Evolutionary conservation across 2,888 invertebrate genomes (phyloP), one percentile per base, ranked within the genome.

Genomic region (Anoplius nigerrimus): DNA sequence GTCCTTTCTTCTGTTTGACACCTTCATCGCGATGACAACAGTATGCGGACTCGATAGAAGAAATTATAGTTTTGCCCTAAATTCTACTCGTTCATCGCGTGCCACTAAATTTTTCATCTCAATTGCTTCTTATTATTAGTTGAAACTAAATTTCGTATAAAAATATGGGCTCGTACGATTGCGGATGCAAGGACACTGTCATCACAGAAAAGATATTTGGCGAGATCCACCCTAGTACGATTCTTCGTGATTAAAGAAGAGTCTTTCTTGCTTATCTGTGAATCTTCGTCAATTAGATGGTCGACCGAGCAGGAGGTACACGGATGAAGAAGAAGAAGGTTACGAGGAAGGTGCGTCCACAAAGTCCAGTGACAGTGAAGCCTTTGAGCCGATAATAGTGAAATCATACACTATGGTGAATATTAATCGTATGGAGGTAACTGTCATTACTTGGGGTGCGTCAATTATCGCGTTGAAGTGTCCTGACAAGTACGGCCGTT

Each of bases 371-470:
- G 0, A 27, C 16, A 55, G 34, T 18, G 11, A 21, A 56, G 3
- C 13, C 3, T 2, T 22, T 24, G 43, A 46, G 11, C 60, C 72
- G 63, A 72, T 57, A 54, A 55, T 57, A 55, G 67, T 86, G 4
- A 86, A 86, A 70, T 86, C 85, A 2, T 86, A 82, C 82, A 95
- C 94, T 0, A 91, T 95, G 90, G 91, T 88, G 63, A 95, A 95
- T 72, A 90, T 90, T 66, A 92, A 92, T 79, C 91, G 91, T 64
- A 92, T 94, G 89, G 90, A 89, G 66, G 93, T 94, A 0, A 63
- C 75, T 16, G n/a, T 95, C 0, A 93, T 97, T 64, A 93, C 93
- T 18, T 95, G 94, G 83, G 97, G 97, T 34, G 97, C 96, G 1
- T 93, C 95, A 5, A 93, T 97, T 43, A 93, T 93, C 0, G 91